Percentiles rank a stretch among this genome's conserved stretches.
Evolutionary conservation across 2,113 vertebrate species (phyloP).

Genomic region (Eurypyga helias): DNA sequence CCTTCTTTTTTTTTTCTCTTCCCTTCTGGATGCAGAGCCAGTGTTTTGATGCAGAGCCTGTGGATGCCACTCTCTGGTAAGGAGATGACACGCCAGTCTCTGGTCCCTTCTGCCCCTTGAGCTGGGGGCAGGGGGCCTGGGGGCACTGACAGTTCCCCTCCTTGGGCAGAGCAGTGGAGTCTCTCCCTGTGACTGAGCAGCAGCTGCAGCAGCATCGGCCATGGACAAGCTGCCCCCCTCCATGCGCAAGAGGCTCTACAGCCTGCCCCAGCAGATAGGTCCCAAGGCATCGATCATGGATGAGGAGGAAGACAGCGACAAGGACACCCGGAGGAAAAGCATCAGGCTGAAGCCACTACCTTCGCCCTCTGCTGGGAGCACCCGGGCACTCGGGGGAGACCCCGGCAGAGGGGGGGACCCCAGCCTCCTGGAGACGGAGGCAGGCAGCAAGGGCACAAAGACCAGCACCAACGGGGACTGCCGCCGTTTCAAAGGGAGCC

Average conservation of each 20-base stretch:
- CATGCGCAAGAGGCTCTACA: slow-evolving; percentile 99
- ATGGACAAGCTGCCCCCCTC: slow-evolving; percentile 96
- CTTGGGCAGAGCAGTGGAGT: not conserved
- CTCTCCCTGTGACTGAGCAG: not conserved
- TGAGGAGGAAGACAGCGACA: slow-evolving; percentile 86
- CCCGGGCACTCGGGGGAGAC: slow-evolving; percentile 67
- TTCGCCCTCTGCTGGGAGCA: slow-evolving; percentile 82
- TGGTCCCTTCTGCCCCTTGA: slow-evolving; percentile 8
- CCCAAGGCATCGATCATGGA: slow-evolving; percentile 93
- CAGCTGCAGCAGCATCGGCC: slow-evolving; percentile 25
- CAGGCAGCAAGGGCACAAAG: slow-evolving; percentile 82
- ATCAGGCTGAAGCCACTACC: slow-evolving; percentile 92
- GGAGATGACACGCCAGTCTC: slow-evolving; percentile 49
- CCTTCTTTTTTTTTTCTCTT: not conserved
- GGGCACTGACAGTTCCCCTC: not conserved
- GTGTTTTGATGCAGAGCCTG: slow-evolving; percentile 48
- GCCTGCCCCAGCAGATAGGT: slow-evolving; percentile 96
- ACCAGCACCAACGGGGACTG: slow-evolving; percentile 98
- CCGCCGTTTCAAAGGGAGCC: slow-evolving; percentile 92
- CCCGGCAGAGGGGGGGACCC: slow-evolving; percentile 20
- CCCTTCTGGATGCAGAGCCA: slow-evolving; percentile 22
- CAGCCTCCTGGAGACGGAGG: slow-evolving; percentile 70
- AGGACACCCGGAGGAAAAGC: slow-evolving; percentile 92
- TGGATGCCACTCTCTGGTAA: slow-evolving; percentile 41
- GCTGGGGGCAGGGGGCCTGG: not conserved